Conservation (phyloP, 2,113 vertebrate species). For the Oreochromis niloticus region DNA sequence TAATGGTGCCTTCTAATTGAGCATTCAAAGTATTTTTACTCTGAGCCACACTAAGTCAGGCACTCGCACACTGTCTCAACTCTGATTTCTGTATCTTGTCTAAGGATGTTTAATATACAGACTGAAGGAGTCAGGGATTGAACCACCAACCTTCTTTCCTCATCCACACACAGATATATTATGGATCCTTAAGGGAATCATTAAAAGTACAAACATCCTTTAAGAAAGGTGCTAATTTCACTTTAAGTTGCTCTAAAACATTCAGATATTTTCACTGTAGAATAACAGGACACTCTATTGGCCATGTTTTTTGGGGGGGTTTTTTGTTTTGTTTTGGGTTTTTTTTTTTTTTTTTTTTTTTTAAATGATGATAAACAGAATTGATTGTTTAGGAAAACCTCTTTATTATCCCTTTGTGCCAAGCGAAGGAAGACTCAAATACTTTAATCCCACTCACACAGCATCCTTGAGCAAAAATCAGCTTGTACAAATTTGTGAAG, state of each 20-base stretch:
- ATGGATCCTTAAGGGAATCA: not conserved
- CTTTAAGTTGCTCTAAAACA: not conserved
- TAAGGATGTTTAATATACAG: not conserved
- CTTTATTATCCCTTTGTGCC: not conserved
- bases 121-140: not conserved
- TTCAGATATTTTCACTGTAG: not conserved
- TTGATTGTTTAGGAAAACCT: not conserved
- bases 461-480: not conserved
- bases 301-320: accelerated
- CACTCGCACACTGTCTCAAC: accelerated
- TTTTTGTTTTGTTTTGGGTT: too few species aligned
- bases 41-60: accelerated
- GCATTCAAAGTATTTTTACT: not conserved
- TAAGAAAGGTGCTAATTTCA: not conserved
- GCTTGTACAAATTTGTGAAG: not conserved
- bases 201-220: not conserved
- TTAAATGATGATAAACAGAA: not conserved
- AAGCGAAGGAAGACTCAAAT: accelerated
- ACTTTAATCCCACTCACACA: not conserved
- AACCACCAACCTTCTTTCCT: not conserved
- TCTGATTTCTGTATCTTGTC: not conserved
- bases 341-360: too few species aligned
- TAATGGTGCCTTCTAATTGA: not conserved
- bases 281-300: not conserved
- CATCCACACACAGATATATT: not conserved